Evolutionary conservation across 1,140 invertebrate genomes (phyloP), one percentile per base, ranked within the genome.

Genomic region (Palaemon carinicauda): DNA sequence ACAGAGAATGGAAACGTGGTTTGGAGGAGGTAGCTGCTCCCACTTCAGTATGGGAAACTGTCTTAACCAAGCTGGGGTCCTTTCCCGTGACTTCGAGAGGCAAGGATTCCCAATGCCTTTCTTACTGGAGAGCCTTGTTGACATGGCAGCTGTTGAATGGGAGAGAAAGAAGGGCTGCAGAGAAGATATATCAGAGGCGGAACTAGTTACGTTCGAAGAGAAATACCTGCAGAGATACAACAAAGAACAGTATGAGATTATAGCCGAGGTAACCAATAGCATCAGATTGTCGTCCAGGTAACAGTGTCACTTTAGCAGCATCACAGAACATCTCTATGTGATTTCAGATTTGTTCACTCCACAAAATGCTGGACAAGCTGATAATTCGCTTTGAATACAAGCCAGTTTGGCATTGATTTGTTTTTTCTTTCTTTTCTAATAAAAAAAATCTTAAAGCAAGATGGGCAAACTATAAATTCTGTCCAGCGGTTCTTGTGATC

Each of bases 121-220:
- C 65, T 27, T 82, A 17, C 51, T 82, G 1, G 80, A 82, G 80
- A 73, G 65, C 17, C 54, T 82, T 33, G 24, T 74, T 0, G 80
- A 82, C 24, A 82, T 74, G 80, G 69, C 74, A 17, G 80, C 80
- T 50, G 29, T 82, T 53, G 80, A 82, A 54, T 82, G 80, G 80
- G 80, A 82, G 69, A 82, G 80, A 24, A 82, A 74, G 19, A 82
- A 82, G 69, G 80, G 80, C 9, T 17, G 31, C 7, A 50, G 21
- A 19, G 15, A 53, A 12, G 60, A 56, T 19, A 82, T 82, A 53
- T 19, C 41, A 41, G 31, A 21, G 3, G 69, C 21, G 4, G 65
- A 82, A 17, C 50, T 82, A 12, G 80, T 54, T 0, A 74, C 73
- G 10, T 29, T 82, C 12, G 65, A 82, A 3, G 80, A 82, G 17